A percentile compares a stretch with the other conserved stretches of the same genome.
phyloP scores from a whole-genome alignment of 2,888 invertebrate species.

The Ormyrus thymus region DNA sequence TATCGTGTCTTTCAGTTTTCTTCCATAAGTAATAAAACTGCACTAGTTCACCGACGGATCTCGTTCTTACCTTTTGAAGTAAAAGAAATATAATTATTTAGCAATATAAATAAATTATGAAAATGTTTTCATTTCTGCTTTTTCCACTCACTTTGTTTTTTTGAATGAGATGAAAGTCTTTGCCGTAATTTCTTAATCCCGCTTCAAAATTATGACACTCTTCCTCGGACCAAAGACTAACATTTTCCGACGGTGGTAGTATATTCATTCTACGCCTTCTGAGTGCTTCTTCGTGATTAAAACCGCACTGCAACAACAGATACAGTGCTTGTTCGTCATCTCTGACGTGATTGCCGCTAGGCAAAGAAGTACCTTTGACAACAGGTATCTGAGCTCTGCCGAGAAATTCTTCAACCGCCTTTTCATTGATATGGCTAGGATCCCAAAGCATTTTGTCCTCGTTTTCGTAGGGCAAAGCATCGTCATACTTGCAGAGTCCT shows the following conservation, averaged over 20 bases:
- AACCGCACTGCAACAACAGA: constrained; percentile 93
- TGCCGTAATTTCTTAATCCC: constrained; percentile 93
- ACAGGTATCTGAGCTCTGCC: constrained; percentile 76
- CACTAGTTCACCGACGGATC: constrained; percentile 96
- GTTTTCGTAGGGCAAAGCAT: constrained; percentile 95
- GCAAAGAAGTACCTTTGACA: constrained; percentile 77
- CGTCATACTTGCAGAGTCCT: constrained; percentile 93
- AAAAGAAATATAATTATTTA: constrained; percentile 19
- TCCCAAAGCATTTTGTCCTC: constrained; percentile 97
- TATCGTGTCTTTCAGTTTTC: constrained; percentile 97
- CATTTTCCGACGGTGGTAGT: constrained; percentile 82
- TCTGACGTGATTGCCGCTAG: constrained; percentile 85
- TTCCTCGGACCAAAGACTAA: constrained; percentile 96
- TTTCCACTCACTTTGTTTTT: constrained; percentile 85
- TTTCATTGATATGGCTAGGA: constrained; percentile 84
- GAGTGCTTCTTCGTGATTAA: constrained; percentile 95
- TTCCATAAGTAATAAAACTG: constrained; percentile 99
- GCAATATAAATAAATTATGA: no score
- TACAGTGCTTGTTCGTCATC: constrained; percentile 95
- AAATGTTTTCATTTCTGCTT: no score
- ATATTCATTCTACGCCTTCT: constrained; percentile 86
- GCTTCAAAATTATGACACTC: constrained; percentile 98
- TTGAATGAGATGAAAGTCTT: constrained; percentile 96
- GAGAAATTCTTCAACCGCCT: constrained; percentile 88
- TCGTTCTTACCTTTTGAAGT: constrained; percentile 83